These are phyloP conservation scores for Rhyacichthys aspro DNA, from an alignment of 2,797 vertebrate species.

Conservation along the genomic window DNA sequence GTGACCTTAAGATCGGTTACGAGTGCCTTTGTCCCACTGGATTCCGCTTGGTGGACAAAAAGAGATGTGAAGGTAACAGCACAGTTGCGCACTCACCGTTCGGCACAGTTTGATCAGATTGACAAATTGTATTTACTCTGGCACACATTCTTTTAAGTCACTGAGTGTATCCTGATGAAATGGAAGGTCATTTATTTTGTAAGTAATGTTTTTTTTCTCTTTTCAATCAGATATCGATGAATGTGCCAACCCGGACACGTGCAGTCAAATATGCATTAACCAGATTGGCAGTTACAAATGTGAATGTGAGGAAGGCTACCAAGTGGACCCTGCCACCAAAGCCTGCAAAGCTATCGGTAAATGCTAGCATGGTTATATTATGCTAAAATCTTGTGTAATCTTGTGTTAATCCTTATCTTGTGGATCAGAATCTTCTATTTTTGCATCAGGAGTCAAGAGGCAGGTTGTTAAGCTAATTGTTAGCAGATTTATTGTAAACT, in stretches of 20 bases:
- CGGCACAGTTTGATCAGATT: slow-evolving; percentile 32
- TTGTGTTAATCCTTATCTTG: too few relatives aligned
- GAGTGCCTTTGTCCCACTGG: slow-evolving; percentile 86
- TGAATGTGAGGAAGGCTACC: slow-evolving; percentile 86
- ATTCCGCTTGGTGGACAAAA: slow-evolving; percentile 73
- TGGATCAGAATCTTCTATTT: too few relatives aligned
- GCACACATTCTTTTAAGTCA: slow-evolving; percentile 10
- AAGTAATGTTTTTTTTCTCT: background rate
- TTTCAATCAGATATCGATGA: slow-evolving; percentile 86
- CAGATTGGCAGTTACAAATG: slow-evolving; percentile 89
- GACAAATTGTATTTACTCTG: slow-evolving; percentile 36
- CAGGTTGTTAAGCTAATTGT: too few relatives aligned
- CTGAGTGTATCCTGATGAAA: background rate
- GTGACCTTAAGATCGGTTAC: slow-evolving; percentile 86
- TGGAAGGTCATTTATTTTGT: too few relatives aligned
- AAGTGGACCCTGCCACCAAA: slow-evolving; percentile 82
- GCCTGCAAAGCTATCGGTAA: slow-evolving; percentile 88
- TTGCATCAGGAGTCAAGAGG: too few relatives aligned
- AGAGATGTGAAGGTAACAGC: slow-evolving; percentile 83
- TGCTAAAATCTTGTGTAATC: too few relatives aligned
- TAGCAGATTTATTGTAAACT: too few relatives aligned
- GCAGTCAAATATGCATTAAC: slow-evolving; percentile 90
- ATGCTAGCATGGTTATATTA: slow-evolving; percentile 11
- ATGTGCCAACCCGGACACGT: slow-evolving; percentile 82
- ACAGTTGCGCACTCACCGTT: background rate